Evolutionary conservation across 2,797 vertebrate genomes (phyloP).

Genomic region (Rhabdophis nuchalis): DNA sequence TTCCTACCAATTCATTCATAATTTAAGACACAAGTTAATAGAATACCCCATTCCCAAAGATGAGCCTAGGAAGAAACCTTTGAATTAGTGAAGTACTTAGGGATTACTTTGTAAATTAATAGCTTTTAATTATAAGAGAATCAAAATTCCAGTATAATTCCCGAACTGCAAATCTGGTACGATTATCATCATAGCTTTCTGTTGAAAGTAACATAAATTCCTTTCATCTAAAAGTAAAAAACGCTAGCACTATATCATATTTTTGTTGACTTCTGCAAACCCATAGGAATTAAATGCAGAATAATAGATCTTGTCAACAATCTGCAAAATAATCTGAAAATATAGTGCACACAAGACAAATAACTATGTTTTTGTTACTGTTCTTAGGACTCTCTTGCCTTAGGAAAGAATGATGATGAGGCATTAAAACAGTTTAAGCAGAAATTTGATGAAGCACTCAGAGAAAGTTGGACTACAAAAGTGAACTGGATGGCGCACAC

Average conservation of each 20-base stretch:
- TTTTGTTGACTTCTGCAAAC: not conserved
- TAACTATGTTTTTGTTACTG: not conserved
- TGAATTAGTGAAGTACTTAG: not conserved
- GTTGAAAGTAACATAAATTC: not conserved
- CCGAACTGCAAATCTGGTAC: not conserved
- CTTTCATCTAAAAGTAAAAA: not conserved
- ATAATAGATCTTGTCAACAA: not conserved
- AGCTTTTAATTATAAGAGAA: not conserved
- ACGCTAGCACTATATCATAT: not conserved
- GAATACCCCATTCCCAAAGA: not conserved
- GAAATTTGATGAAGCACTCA: constrained; percentile 95
- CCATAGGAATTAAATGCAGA: not conserved
- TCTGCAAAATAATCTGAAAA: not conserved
- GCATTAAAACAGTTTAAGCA: constrained; percentile 97
- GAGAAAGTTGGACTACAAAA: constrained; percentile 99
- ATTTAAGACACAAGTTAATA: not conserved
- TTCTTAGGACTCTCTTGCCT: constrained; percentile 89
- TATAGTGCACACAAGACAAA: not conserved
- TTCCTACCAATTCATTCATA: not conserved
- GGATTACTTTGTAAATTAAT: not conserved
- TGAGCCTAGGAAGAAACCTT: not conserved
- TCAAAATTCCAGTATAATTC: not conserved
- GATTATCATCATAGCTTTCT: not conserved
- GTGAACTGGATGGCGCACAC: constrained; percentile 99
- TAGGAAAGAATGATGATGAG: constrained; percentile 95